Conservation (phyloP, 2,797 vertebrate species). For the Sebastes itinus region DNA sequence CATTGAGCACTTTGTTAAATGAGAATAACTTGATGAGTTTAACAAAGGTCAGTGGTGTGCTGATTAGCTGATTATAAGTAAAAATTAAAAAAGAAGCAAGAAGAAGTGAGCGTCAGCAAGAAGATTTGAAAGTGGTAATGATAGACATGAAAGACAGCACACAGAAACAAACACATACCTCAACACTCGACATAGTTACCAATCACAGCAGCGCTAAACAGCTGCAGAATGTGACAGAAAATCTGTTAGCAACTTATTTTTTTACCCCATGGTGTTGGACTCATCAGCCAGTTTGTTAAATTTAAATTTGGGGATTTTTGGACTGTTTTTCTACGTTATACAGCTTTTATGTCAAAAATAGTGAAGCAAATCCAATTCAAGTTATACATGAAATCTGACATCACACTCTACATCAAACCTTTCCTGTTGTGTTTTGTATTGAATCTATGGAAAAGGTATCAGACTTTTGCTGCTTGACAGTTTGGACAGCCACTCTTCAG, state of each 20-base stretch:
- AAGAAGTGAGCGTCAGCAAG: not conserved
- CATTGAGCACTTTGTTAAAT: constrained; percentile 2
- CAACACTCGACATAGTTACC: not conserved
- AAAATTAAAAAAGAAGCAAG: not conserved
- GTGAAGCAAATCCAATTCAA: not conserved
- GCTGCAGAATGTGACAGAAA: not conserved
- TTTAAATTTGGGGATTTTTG: not conserved
- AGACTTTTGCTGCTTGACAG: not conserved
- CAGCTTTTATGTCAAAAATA: not conserved
- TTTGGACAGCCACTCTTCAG: not conserved
- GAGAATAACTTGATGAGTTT: not conserved
- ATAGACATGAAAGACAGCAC: constrained; percentile 21
- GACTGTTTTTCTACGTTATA: not conserved
- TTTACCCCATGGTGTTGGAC: not conserved
- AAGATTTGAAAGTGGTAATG: not conserved
- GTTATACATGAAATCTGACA: not conserved
- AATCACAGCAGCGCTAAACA: not conserved
- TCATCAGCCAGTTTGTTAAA: not conserved
- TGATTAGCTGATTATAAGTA: constrained; percentile 14
- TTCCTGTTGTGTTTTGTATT: not conserved
- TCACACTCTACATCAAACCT: not conserved
- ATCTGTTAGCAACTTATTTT: not conserved
- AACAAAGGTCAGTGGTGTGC: not conserved
- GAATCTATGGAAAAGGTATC: not conserved
- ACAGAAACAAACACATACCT: constrained; percentile 21